Evolutionary conservation across 2,888 invertebrate genomes (phyloP), one percentile per base, ranked within the genome.

Genomic region (Noctua janthina): DNA sequence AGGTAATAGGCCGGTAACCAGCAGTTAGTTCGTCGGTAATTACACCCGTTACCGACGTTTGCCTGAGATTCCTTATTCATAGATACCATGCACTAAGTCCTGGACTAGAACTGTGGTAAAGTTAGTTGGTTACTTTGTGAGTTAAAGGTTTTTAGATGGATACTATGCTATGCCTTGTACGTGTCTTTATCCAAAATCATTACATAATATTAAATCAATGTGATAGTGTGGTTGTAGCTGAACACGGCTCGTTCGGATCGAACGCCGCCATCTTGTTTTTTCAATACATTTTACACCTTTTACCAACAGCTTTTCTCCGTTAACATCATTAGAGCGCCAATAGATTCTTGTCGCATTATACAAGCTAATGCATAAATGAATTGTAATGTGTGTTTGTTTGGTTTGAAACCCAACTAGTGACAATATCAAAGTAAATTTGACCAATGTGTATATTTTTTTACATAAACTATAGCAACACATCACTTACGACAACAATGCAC

Each of bases 1-100:
- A 71, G 74, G 82, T 87, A 89, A 89, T 89, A 87, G 85, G 82
- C 84, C 73, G 70, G 79, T 78, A 82, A 80, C 68, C 67, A 75
- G 79, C 70, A 83, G 78, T 81, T 83, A 85, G 82, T 71, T 74
- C 64, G 75, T 46, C 43, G 66, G 88, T 90, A 90, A 89, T 89
- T 85, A 86, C 79, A 62, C 46, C 54, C 68, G 71, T 74, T 79
- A 80, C 74, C 74, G 70, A 66, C 56, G 66, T 59, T 78, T 66
- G 59, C 35, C 71, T 62, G 71, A 51, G 79, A 81, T 79, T 81
- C 59, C 70, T 79, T 81, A 79, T 90, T 75, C 72, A 83, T 88
- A 78, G 29, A 78, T 77, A 39, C 43, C 54, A 51, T 74, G 79
- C 39, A 46, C 62, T 72, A n/a, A 66, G 23, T 84, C 70, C 46